Conservation (phyloP, 2,113 vertebrate genomes). For the Lycocorax pyrrhopterus region DNA sequence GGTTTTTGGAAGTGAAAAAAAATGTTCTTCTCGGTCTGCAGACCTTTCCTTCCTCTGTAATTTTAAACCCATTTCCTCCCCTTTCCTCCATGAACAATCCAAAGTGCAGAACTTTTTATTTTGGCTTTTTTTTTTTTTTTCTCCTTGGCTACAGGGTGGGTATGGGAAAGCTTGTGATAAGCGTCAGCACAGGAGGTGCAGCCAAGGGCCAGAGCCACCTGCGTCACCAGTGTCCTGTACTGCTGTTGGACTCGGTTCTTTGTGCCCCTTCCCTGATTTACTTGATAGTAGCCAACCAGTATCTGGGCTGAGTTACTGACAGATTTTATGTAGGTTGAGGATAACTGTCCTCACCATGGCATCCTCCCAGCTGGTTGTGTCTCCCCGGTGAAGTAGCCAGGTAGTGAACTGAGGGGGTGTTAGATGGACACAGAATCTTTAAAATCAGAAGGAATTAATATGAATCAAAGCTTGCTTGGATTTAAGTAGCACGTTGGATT, state of each 20-base stretch:
- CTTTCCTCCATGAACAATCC: neutral
- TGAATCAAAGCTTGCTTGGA: neutral
- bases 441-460: neutral
- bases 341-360: neutral
- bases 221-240: neutral
- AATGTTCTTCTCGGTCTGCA: neutral
- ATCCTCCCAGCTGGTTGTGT: neutral
- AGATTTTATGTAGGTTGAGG: neutral
- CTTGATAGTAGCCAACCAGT: neutral
- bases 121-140: neutral
- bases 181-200: neutral
- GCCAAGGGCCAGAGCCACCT: neutral
- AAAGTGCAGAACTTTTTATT: neutral
- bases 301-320: neutral
- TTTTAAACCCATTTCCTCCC: constrained; percentile 33
- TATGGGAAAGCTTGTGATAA: neutral
- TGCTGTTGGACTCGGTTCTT: accelerated
- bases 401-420: neutral
- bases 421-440: neutral
- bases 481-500: neutral
- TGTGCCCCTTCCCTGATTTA: neutral
- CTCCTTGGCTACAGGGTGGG: accelerated
- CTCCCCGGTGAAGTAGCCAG: accelerated
- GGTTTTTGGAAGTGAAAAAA: neutral
- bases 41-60: constrained; percentile 43